phyloP scores from a whole-genome alignment of 2,797 vertebrate species.

The Ataeniobius toweri region DNA sequence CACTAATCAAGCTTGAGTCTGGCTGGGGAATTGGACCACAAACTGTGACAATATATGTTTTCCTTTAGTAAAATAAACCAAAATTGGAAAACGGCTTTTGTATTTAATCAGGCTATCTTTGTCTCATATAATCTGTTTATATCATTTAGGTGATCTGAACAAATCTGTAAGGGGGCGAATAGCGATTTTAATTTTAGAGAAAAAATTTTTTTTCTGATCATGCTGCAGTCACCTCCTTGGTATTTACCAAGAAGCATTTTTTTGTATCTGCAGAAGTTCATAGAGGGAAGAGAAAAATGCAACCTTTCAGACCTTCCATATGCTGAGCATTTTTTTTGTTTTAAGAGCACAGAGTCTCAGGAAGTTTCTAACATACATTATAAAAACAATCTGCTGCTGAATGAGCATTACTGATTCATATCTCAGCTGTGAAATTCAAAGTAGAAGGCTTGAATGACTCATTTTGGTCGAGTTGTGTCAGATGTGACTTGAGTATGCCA shows the following conservation, averaged over 20 bases:
- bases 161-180: no score
- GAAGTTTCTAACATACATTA: constrained; percentile 39
- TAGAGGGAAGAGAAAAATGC: constrained; percentile 1
- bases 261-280: constrained; percentile 25
- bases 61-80: no score
- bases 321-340: neutral
- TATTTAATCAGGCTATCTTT: no score
- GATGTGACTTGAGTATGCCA: constrained; percentile 71
- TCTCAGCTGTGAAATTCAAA: constrained; percentile 31
- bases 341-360: constrained; percentile 8
- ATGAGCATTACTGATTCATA: constrained; percentile 13
- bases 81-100: no score
- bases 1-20: neutral
- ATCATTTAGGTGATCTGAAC: no score
- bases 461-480: constrained; percentile 61
- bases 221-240: neutral
- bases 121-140: no score
- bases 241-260: constrained; percentile 12
- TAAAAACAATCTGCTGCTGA: constrained; percentile 31
- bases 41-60: neutral
- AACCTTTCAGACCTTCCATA: constrained; percentile 6
- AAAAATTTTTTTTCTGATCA: neutral
- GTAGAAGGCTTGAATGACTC: constrained; percentile 41
- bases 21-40: neutral
- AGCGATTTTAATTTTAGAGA: no score